Conservation (phyloP, 2,113 vertebrate genomes). For the Carettochelys insculpta region DNA sequence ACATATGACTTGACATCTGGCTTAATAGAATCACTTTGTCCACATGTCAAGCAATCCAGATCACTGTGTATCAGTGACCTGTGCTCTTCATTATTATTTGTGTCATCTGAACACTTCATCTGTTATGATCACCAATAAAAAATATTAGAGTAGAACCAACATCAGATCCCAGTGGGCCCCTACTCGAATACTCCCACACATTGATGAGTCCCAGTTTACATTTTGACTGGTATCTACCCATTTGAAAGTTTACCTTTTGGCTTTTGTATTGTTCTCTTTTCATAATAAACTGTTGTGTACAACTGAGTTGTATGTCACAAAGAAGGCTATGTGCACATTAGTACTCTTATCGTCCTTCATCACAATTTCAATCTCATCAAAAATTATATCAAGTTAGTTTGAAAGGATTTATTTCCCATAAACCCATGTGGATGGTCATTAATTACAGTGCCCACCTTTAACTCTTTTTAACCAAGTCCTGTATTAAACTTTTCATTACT, state of each 20-base stretch:
- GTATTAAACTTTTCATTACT: background rate
- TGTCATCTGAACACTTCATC: background rate
- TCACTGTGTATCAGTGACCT: background rate
- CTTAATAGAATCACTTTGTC: background rate
- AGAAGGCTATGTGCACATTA: background rate
- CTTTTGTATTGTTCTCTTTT: slow-evolving; percentile 4
- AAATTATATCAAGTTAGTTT: background rate
- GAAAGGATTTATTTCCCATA: slow-evolving; percentile 13
- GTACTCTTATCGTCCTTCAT: background rate
- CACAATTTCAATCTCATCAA: background rate
- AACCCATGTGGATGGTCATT: background rate
- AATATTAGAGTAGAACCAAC: background rate
- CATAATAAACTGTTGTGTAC: background rate
- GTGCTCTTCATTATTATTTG: background rate
- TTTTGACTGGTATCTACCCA: background rate
- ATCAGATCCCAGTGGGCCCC: background rate
- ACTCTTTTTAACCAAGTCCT: background rate
- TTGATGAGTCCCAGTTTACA: background rate
- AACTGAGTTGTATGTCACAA: slow-evolving; percentile 3
- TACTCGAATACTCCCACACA: background rate
- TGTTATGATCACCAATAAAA: background rate
- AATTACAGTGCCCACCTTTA: background rate
- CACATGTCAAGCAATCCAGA: background rate
- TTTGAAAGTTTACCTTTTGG: background rate
- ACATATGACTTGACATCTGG: background rate